phyloP scores from a whole-genome alignment of 2,888 invertebrate species.

The Cheilosia soror region DNA sequence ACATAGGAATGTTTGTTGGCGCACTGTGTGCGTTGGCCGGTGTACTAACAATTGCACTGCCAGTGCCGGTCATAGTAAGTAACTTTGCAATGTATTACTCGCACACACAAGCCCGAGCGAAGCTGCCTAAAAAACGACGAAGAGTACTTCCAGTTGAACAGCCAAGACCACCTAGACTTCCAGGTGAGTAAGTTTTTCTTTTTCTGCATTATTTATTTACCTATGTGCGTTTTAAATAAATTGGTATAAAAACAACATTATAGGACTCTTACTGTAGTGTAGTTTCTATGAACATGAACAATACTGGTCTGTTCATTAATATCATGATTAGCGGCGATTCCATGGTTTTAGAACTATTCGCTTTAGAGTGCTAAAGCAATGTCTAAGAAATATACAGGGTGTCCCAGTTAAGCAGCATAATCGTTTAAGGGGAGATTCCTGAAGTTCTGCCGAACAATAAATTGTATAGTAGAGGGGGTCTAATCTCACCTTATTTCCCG shows the following conservation, averaged over 20 bases:
- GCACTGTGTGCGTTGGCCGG: constrained; percentile 99
- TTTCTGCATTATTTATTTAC: not conserved
- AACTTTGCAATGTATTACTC: constrained; percentile 99
- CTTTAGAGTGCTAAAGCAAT: too few species aligned
- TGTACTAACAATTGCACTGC: constrained; percentile 98
- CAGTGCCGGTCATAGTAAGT: constrained; percentile 99
- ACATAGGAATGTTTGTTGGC: constrained; percentile 99
- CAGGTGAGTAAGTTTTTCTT: constrained; percentile 79
- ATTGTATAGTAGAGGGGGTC: too few species aligned
- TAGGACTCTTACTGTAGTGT: too few species aligned
- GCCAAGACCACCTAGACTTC: constrained; percentile 87
- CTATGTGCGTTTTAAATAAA: not conserved
- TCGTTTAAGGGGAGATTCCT: too few species aligned
- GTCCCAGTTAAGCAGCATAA: too few species aligned
- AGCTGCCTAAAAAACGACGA: constrained; percentile 98
- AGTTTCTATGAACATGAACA: too few species aligned
- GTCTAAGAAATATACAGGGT: too few species aligned
- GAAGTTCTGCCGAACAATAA: too few species aligned
- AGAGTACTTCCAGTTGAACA: constrained; percentile 98
- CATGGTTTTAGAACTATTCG: too few species aligned
- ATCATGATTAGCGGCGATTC: too few species aligned
- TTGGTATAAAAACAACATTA: not conserved
- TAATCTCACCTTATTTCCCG: too few species aligned
- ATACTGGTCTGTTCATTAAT: too few species aligned
- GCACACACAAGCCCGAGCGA: constrained; percentile 98